Evolutionary conservation across 1,140 invertebrate species (phyloP).

Genomic region (Liolophura sinensis): DNA sequence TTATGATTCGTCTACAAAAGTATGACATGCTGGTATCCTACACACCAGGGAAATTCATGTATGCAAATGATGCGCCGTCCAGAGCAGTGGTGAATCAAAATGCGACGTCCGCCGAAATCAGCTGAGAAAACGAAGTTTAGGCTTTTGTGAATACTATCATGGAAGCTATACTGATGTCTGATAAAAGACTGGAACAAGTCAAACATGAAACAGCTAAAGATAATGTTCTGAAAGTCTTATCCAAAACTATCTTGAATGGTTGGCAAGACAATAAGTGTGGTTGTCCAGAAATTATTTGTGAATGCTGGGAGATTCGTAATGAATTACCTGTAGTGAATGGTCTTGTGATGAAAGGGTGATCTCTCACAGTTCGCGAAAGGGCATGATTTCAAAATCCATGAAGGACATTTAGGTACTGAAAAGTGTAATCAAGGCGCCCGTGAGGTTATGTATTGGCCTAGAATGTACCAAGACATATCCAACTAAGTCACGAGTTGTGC

Average conservation of each 20-base stretch:
- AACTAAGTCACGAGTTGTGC: neutral
- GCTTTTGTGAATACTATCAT: too few species aligned
- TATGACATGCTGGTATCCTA: slow-evolving; percentile 27
- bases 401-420: neutral
- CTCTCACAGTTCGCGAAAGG: too few species aligned
- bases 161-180: neutral
- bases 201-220: slow-evolving; percentile 1
- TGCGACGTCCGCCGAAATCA: neutral
- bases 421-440: neutral
- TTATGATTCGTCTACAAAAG: slow-evolving; percentile 31
- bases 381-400: too few species aligned
- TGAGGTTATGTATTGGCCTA: neutral
- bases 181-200: neutral
- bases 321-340: too few species aligned
- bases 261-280: too few species aligned
- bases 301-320: too few species aligned
- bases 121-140: neutral
- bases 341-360: too few species aligned
- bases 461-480: slow-evolving; percentile 1
- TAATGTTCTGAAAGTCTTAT: neutral
- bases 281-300: too few species aligned
- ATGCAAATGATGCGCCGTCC: slow-evolving; percentile 16
- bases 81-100: slow-evolving; percentile 1
- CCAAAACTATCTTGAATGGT: neutral
- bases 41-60: slow-evolving; percentile 20